These are phyloP conservation scores for Nestor notabilis DNA, from an alignment of 2,113 vertebrate genomes.

Conservation along the genomic window DNA sequence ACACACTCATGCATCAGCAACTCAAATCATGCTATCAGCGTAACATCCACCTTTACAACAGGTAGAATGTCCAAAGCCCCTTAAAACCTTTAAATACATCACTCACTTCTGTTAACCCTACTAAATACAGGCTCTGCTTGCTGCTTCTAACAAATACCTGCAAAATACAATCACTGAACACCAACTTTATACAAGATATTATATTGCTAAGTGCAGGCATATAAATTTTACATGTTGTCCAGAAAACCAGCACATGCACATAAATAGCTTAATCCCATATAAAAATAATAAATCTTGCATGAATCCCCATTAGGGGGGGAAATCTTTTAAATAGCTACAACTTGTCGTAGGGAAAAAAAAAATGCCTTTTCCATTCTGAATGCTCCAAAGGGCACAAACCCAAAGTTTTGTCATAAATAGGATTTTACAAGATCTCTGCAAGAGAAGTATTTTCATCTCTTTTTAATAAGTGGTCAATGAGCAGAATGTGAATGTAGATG, in stretches of 20 bases:
- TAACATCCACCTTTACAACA: neutral
- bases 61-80: neutral
- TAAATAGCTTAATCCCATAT: neutral
- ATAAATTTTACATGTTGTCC: neutral
- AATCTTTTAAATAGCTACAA: neutral
- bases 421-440: neutral
- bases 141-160: neutral
- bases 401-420: neutral
- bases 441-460: neutral
- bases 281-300: neutral
- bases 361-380: neutral
- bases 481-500: neutral
- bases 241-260: neutral
- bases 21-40: accelerated
- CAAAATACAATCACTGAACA: neutral
- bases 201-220: neutral
- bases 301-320: neutral
- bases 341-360: neutral
- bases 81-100: neutral
- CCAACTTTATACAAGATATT: neutral
- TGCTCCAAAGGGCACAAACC: neutral
- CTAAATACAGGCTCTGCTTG: neutral
- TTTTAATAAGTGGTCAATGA: neutral
- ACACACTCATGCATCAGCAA: neutral
- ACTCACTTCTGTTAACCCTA: neutral